Conservation (phyloP, 2,888 invertebrate species). For the Tillus elongatus region DNA sequence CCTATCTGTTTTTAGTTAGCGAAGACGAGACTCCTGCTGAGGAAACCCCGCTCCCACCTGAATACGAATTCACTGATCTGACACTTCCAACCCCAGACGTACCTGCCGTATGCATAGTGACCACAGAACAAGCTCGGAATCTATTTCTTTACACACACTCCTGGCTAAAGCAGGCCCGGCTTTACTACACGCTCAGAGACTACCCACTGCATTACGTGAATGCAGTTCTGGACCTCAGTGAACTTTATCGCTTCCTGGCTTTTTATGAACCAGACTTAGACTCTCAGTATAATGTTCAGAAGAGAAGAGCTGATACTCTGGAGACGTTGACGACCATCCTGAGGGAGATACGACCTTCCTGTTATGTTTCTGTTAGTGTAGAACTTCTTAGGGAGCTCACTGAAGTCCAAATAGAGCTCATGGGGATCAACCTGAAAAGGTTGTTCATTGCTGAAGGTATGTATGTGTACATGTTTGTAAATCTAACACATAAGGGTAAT, state of each 20-base stretch:
- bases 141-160: constrained; percentile 50
- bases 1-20: too few relatives aligned
- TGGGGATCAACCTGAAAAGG: constrained; percentile 52
- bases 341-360: constrained; percentile 48
- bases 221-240: constrained; percentile 52
- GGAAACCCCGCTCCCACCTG: constrained; percentile 5
- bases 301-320: constrained; percentile 49
- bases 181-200: constrained; percentile 51
- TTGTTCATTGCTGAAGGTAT: constrained; percentile 35
- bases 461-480: constrained; percentile 5
- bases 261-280: constrained; percentile 65
- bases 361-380: constrained; percentile 43
- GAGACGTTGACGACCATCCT: constrained; percentile 50
- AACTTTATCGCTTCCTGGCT: constrained; percentile 56
- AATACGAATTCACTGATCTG: constrained; percentile 23
- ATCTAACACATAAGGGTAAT: too few relatives aligned
- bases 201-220: constrained; percentile 52
- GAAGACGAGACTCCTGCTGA: constrained; percentile 11
- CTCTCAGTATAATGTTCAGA: constrained; percentile 49
- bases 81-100: constrained; percentile 25
- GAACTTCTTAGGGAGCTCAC: constrained; percentile 47
- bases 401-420: constrained; percentile 54
- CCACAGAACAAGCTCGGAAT: constrained; percentile 45
- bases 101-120: constrained; percentile 34
- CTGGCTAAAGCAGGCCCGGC: constrained; percentile 51